phyloP scores from a whole-genome alignment of 2,113 vertebrate genomes.

The Dendrocopos noguchii region DNA sequence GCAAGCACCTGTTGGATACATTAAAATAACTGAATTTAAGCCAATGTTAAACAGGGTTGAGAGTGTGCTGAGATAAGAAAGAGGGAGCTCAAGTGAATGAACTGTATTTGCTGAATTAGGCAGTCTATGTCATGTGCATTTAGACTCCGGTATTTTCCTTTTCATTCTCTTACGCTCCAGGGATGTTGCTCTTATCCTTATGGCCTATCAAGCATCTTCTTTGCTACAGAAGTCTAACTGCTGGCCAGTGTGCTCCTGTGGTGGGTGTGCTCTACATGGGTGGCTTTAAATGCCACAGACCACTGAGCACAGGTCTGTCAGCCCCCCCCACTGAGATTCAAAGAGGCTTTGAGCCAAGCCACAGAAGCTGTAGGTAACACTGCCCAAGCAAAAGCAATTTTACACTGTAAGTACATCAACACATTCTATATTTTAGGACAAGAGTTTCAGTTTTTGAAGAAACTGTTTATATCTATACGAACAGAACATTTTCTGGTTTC shows the following conservation, averaged over 20 bases:
- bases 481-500: not conserved
- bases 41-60: slow-evolving; percentile 18
- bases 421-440: not conserved
- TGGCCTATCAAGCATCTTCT: not conserved
- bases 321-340: not conserved
- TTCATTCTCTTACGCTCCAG: not conserved
- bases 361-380: not conserved
- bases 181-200: not conserved
- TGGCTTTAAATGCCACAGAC: not conserved
- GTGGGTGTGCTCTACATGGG: not conserved
- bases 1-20: slow-evolving; percentile 11
- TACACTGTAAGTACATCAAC: not conserved
- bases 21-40: not conserved
- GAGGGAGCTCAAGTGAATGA: not conserved
- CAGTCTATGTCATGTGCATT: not conserved
- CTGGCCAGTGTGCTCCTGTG: rapidly evolving
- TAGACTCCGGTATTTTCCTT: not conserved
- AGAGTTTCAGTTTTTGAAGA: not conserved
- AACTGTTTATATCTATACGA: not conserved
- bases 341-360: not conserved
- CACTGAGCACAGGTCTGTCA: not conserved
- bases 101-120: not conserved
- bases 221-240: not conserved
- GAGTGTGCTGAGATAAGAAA: not conserved
- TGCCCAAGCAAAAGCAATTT: not conserved